Conservation (phyloP, 2,797 vertebrate species). For the Brachyalestes nurse region DNA sequence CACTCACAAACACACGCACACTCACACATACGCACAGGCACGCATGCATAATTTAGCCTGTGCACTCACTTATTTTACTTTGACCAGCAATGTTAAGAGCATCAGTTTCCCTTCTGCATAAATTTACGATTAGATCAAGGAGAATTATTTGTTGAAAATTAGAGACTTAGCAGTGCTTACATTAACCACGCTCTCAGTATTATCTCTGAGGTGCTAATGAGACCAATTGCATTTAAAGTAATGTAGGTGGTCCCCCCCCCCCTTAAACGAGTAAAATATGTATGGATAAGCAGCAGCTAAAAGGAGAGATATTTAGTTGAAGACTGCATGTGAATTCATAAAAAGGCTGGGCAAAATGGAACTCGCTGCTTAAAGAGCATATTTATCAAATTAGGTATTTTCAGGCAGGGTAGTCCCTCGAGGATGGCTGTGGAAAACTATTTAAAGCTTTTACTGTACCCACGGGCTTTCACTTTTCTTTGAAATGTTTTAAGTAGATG, state of each 20-base stretch:
- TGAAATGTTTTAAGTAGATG: conserved; percentile 79
- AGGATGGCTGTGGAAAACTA: conserved; percentile 74
- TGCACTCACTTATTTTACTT: conserved; percentile 75
- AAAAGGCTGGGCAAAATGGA: conserved; percentile 78
- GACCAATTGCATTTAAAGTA: conserved; percentile 68
- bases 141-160: conserved; percentile 83
- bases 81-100: conserved; percentile 70
- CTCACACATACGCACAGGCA: conserved; percentile 46
- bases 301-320: conserved; percentile 78
- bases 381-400: conserved; percentile 86
- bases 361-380: conserved; percentile 80
- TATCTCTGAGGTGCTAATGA: conserved; percentile 81
- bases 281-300: conserved; percentile 78
- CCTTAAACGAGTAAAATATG: conserved; percentile 64
- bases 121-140: conserved; percentile 78
- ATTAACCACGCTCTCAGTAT: conserved; percentile 73
- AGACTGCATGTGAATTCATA: conserved; percentile 75
- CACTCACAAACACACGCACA: conserved; percentile 20
- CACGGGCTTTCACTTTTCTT: conserved; percentile 73
- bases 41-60: conserved; percentile 77
- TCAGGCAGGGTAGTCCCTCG: conserved; percentile 70
- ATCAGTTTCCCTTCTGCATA: conserved; percentile 68
- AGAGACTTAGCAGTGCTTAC: conserved; percentile 78
- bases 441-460: conserved; percentile 80
- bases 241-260: conserved; percentile 76